Percentiles rank a stretch among this genome's conserved stretches.
Evolutionary conservation across 2,113 vertebrate genomes (phyloP).

Genomic region (Ictidomys tridecemlineatus): DNA sequence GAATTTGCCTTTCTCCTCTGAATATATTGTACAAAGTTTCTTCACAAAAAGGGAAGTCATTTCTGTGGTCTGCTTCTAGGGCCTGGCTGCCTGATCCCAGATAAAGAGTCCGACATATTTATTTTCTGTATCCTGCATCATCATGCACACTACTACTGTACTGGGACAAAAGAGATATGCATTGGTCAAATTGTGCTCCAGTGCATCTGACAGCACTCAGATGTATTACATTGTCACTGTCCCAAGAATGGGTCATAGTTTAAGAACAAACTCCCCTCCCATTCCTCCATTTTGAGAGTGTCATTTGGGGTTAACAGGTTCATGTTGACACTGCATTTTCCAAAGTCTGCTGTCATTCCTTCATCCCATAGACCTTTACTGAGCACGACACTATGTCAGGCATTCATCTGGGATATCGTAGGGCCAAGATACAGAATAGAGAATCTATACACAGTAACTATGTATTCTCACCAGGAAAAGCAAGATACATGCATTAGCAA

Average conservation of each 20-base stretch:
- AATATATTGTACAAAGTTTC: not conserved
- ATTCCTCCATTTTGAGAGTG: not conserved
- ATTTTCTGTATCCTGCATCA: not conserved
- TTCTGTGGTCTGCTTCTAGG: not conserved
- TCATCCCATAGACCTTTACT: not conserved
- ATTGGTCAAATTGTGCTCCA: not conserved
- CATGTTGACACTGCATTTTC: not conserved
- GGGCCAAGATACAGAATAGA: not conserved
- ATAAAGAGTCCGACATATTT: not conserved
- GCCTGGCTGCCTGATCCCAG: not conserved
- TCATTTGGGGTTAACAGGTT: not conserved
- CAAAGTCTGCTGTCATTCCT: not conserved
- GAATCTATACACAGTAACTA: not conserved
- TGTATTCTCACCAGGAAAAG: too few relatives aligned
- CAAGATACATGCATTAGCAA: not conserved
- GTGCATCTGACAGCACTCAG: not conserved
- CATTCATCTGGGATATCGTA: not conserved
- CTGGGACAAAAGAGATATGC: not conserved
- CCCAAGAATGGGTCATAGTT: not conserved
- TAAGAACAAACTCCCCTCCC: not conserved
- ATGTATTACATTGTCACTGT: not conserved
- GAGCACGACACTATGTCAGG: not conserved
- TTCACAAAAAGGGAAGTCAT: not conserved
- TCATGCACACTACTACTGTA: not conserved
- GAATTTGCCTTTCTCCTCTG: not conserved